A percentile compares a stretch with the other conserved stretches of the same genome.
These are phyloP conservation scores for Apostichopus californicus DNA, from an alignment of 35 echinoderm and acorn worm genomes.

Conservation along the genomic window DNA sequence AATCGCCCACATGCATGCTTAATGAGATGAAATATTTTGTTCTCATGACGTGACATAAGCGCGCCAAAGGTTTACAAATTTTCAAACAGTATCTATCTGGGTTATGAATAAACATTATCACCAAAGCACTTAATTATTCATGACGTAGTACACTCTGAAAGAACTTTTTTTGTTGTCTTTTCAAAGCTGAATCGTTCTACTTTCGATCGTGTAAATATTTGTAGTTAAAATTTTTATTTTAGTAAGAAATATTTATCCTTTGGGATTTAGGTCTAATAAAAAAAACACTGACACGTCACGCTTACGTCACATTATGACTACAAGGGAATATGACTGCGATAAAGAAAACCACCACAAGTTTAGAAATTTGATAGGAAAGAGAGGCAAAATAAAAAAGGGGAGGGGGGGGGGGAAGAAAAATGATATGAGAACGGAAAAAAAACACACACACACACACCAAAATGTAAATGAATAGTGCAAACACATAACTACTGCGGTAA, in stretches of 20 bases:
- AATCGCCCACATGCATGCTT: too few relatives aligned
- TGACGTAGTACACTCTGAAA: too few relatives aligned
- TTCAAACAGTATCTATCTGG: too few relatives aligned
- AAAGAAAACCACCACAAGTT: not conserved
- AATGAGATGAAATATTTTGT: too few relatives aligned
- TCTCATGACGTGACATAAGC: too few relatives aligned
- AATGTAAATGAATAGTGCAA: not conserved
- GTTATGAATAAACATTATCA: too few relatives aligned
- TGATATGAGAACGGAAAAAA: not conserved
- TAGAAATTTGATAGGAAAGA: not conserved
- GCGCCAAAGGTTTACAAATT: too few relatives aligned
- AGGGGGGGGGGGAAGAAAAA: not conserved
- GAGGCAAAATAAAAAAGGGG: not conserved
- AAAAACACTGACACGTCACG: not conserved
- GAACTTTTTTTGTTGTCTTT: too few relatives aligned
- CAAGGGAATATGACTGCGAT: not conserved
- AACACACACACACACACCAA: not conserved
- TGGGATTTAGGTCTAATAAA: not conserved
- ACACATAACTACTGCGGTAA: not conserved
- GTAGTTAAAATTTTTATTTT: too few relatives aligned
- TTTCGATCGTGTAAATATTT: too few relatives aligned
- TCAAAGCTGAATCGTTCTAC: too few relatives aligned
- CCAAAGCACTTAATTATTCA: too few relatives aligned
- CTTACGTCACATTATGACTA: not conserved
- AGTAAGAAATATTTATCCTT: not conserved